A percentile compares a stretch with the other conserved stretches of the same genome.
These are phyloP conservation scores for Drosophila longiperda DNA, from an alignment of 2,888 invertebrate species.

Conservation along the genomic window DNA sequence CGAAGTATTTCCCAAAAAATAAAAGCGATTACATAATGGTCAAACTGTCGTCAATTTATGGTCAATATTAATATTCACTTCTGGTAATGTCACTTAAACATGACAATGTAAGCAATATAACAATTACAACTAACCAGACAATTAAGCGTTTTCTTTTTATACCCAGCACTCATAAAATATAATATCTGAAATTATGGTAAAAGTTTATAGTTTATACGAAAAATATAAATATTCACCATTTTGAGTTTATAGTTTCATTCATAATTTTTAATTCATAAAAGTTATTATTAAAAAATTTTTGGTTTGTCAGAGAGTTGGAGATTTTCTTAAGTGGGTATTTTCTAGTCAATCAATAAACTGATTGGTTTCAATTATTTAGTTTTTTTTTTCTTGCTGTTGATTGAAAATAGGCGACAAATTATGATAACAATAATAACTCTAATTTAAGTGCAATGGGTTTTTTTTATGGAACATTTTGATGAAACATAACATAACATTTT, in stretches of 20 bases:
- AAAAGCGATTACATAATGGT: constrained; percentile 12
- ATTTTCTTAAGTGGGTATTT: background rate
- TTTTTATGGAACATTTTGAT: constrained; percentile 26
- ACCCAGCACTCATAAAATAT: background rate
- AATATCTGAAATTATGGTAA: background rate
- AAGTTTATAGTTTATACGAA: background rate
- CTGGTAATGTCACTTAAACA: constrained; percentile 22
- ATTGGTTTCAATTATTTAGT: background rate
- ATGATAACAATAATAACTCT: constrained; percentile 5
- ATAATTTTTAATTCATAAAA: background rate
- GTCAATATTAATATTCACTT: constrained; percentile 64
- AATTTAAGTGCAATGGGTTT: constrained; percentile 29
- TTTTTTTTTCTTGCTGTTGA: background rate
- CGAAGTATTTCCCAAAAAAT: constrained; percentile 24
- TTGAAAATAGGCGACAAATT: background rate
- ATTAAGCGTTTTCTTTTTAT: constrained; percentile 15
- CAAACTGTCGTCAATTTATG: constrained; percentile 23
- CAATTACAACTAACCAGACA: background rate
- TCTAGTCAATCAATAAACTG: background rate
- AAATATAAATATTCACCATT: background rate
- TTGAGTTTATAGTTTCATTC: background rate
- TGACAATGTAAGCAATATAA: constrained; percentile 2
- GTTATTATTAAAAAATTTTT: background rate
- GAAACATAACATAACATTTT: too few relatives aligned
- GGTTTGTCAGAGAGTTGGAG: background rate